Evolutionary conservation across 2,113 vertebrate genomes (phyloP).

Genomic region (Pollachius pollachius): DNA sequence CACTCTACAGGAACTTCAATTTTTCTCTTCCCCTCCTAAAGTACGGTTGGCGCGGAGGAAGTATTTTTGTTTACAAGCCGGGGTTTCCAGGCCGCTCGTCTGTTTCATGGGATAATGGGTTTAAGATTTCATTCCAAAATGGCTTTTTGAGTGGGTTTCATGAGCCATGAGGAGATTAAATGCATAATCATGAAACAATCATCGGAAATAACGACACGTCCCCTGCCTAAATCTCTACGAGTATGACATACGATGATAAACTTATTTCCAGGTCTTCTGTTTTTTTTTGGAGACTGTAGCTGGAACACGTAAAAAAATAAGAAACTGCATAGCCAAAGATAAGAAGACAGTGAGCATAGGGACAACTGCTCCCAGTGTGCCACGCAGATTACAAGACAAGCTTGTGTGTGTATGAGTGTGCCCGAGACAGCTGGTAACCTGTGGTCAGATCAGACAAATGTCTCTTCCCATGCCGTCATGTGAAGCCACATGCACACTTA

Average conservation of each 20-base stretch:
- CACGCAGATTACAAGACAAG: slow-evolving; percentile 13
- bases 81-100: slow-evolving; percentile 5
- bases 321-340: slow-evolving; percentile 11
- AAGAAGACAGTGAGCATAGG: slow-evolving; percentile 22
- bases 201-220: too few species aligned
- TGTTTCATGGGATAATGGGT: slow-evolving; percentile 22
- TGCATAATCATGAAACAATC: slow-evolving; percentile 16
- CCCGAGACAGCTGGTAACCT: slow-evolving; percentile 40
- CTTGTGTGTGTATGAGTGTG: slow-evolving; percentile 37
- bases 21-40: neutral
- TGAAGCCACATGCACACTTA: slow-evolving; percentile 15
- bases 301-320: neutral
- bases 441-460: slow-evolving; percentile 45
- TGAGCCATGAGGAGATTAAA: slow-evolving; percentile 19
- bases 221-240: neutral
- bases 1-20: neutral
- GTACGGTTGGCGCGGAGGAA: slow-evolving; percentile 18
- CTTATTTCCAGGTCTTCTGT: too few species aligned
- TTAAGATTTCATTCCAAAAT: slow-evolving; percentile 17
- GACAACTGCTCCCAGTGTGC: slow-evolving; percentile 47
- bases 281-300: too few species aligned
- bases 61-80: slow-evolving; percentile 14
- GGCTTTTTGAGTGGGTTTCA: slow-evolving; percentile 6
- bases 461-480: slow-evolving; percentile 20
- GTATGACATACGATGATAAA: too few species aligned